Base-by-base conservation (phyloP, 2,113 vertebrate genomes). In the Rhinogobius similis region DNA sequence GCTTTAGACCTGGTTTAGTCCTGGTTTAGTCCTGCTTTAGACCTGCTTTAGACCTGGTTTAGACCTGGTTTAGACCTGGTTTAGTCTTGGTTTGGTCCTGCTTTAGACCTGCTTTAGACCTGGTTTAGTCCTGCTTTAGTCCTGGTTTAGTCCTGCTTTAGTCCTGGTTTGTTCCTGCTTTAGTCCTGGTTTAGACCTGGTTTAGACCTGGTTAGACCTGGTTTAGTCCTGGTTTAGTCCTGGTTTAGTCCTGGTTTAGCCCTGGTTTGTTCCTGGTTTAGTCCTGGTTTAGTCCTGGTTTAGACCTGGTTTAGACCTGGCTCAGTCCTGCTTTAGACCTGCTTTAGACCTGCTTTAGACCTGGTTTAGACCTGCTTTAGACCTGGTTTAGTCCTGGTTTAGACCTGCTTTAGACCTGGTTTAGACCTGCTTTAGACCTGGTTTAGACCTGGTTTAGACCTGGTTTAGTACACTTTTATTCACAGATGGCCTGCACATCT, bases 301-400 rank as follows among this genome's bases (percentile, higher is more conserved):
- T 55, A 24, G 52, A 2, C 52, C 52, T 24, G 52, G 21, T 56
- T 26, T 62, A 62, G 73, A 11, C 21, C 52, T 11, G 52, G 52
- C 24, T 53, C 24, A 24, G 52, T 12, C 55, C 26, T 14, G 55
- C 1, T 55, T 55, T 5, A 55, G 52, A 26, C 21, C 23, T 21
- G 18, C 4, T 52, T 21, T 52, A 23, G 48, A 9, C 48, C n/a
- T 52, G 48, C 4, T 52, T 21, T 52, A 52, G 48, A 1, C n/a
- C 48, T 21, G n/a, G 21, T 55, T 26, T 55, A 24, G 52, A 4
- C 52, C 52, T 26, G 52, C 10, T 58, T 16, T 62, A 62, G 74
- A 14, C 23, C 52, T 12, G 52, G 52, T 55, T 26, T 55, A 26
- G 52, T 5, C 55, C 26, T 16, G 55, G 14, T 58, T 29, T 58